Conservation (phyloP, 2,797 vertebrate genomes). For the Sebastes alutus region DNA sequence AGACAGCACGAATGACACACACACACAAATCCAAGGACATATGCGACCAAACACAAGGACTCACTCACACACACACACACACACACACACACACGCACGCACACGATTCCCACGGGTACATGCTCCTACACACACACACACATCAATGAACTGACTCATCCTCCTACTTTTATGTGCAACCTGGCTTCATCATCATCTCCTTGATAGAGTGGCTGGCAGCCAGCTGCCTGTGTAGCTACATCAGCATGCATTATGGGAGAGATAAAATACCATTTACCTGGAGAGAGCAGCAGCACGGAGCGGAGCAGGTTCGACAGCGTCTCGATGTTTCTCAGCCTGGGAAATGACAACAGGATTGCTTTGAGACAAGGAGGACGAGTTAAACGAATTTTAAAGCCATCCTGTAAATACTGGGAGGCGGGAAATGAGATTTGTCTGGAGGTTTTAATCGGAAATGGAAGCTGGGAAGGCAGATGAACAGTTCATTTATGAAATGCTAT, state of each 20-base stretch:
- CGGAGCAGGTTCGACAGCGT: conserved; percentile 90
- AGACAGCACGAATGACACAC: neutral
- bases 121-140: neutral
- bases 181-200: conserved; percentile 61
- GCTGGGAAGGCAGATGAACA: conserved; percentile 23
- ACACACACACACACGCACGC: no score
- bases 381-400: conserved; percentile 49
- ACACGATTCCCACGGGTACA: conserved; percentile 24
- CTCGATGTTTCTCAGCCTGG: conserved; percentile 91
- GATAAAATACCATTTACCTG: conserved; percentile 78
- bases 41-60: neutral
- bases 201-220: conserved; percentile 70
- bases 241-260: conserved; percentile 67
- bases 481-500: conserved; percentile 46
- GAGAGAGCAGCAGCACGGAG: conserved; percentile 88
- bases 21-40: neutral
- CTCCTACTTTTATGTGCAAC: conserved; percentile 66
- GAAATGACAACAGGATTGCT: conserved; percentile 53
- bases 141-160: conserved; percentile 39
- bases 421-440: conserved; percentile 63
- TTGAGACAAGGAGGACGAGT: conserved; percentile 43
- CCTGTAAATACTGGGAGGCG: conserved; percentile 39
- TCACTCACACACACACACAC: no score
- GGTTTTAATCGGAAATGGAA: conserved; percentile 61
- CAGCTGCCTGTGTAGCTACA: conserved; percentile 63